Base-by-base conservation (phyloP, 2,888 invertebrate species). In the Plagodis dolabraria region DNA sequence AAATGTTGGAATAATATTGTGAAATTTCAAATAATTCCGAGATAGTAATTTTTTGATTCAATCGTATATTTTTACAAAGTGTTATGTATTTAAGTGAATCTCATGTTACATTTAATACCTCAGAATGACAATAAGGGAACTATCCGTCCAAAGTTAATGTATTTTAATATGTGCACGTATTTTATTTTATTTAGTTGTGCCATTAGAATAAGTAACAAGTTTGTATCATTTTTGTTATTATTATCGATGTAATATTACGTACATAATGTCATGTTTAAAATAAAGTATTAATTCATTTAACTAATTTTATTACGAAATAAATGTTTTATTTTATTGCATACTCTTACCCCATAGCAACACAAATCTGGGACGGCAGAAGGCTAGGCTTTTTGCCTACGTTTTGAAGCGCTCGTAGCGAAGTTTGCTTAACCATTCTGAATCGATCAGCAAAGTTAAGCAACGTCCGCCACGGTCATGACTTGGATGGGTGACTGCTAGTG, bases 121-220 rank as follows among this genome's bases (percentile, higher is more conserved):
- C 63, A 49, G 60, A 40, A 40, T 49, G 40, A 67, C 55, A 62
- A 64, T 55, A 11, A 38, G 0, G 5, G 5, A 47, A 49, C 11
- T 12, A 35, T 60, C 58, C 59, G 64, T 72, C 74, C 71, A 72
- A 76, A 75, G 68, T 65, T 66, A 62, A 56, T 53, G 45, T 66
- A 64, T 68, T 57, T 12, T 47, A 44, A 46, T 40, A 42, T 53
- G 53, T 36, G 60, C 64, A 61, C 61, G 45, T 64, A 58, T 56
- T 57, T 52, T 11, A 58, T 57, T 64, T 42, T 58, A 55, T 65
- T 63, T 67, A 64, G 63, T 64, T 66, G 68, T 68, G 66, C 68
- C 68, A 67, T 68, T 67, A 68, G 68, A 45, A 0, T 64, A 63
- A 62, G 62, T 22, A 8, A 34, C 46, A 63, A 50, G 45, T 57